phyloP scores from a whole-genome alignment of 2,113 vertebrate genomes.

The Egretta garzetta region DNA sequence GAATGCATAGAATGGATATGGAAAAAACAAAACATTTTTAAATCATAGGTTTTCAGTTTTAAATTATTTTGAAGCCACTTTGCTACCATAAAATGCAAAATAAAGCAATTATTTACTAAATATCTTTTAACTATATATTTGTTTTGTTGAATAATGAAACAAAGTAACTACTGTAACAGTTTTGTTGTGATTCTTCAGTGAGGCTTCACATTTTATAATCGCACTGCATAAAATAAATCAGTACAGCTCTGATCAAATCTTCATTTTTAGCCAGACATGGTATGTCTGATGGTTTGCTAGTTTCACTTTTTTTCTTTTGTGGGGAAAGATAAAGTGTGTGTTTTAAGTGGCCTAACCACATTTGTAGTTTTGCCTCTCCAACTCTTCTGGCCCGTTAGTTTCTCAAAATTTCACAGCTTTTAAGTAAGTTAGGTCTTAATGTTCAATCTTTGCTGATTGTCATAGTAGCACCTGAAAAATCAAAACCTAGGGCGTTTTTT shows the following conservation, averaged over 20 bases:
- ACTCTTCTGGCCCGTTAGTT: not conserved
- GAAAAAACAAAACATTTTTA: not conserved
- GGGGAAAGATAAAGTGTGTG: not conserved
- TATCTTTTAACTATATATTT: not conserved
- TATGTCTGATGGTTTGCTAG: not conserved
- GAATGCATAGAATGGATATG: not conserved
- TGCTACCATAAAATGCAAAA: not conserved
- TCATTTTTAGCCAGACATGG: not conserved
- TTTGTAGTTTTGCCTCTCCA: not conserved
- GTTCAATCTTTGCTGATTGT: not conserved
- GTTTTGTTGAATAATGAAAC: not conserved
- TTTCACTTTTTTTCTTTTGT: not conserved
- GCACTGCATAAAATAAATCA: not conserved
- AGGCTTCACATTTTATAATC: not conserved
- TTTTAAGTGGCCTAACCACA: slow-evolving; percentile 52
- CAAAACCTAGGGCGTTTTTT: not conserved
- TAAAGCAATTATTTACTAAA: not conserved
- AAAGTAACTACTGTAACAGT: not conserved
- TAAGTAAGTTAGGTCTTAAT: not conserved
- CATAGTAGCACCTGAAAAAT: not conserved
- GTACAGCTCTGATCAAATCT: not conserved
- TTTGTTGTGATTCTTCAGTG: not conserved
- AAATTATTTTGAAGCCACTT: not conserved
- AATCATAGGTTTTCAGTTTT: not conserved
- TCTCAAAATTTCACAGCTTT: not conserved